Conservation (phyloP, 2,113 vertebrate species). For the Ciconia boyciana region DNA sequence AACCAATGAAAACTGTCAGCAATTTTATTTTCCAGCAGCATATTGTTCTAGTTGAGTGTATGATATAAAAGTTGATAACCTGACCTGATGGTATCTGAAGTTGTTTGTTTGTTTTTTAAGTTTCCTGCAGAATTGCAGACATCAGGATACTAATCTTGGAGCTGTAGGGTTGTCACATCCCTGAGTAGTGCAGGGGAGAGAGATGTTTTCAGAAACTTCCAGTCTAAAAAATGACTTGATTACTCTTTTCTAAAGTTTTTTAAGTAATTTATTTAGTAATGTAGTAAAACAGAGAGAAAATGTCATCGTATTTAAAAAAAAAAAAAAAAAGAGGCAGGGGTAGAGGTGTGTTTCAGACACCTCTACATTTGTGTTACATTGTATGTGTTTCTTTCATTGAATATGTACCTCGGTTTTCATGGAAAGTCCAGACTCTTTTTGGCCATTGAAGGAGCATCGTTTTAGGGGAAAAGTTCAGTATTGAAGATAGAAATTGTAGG, state of each 20-base stretch:
- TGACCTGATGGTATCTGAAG: not conserved
- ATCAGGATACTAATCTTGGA: not conserved
- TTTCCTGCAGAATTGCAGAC: not conserved
- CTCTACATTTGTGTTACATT: not conserved
- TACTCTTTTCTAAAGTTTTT: not conserved
- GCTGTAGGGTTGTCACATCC: not conserved
- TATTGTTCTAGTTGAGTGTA: not conserved
- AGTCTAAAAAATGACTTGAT: not conserved
- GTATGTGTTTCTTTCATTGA: not conserved
- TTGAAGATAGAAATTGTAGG: not conserved
- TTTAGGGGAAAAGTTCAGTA: not conserved
- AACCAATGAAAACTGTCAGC: not conserved
- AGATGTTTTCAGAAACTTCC: not conserved
- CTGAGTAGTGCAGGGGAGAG: not conserved
- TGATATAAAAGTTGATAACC: not conserved
- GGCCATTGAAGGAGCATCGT: not conserved
- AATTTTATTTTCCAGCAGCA: not conserved
- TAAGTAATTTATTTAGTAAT: not conserved
- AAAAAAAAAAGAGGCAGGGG: not conserved
- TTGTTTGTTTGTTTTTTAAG: not conserved
- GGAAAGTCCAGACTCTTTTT: not conserved
- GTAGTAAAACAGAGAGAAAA: not conserved
- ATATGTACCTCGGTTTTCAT: not conserved
- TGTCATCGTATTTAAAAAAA: rapidly evolving
- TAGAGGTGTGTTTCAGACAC: not conserved